Conservation (phyloP, 2,113 vertebrate genomes). For the Campylomormyrus numenius region DNA sequence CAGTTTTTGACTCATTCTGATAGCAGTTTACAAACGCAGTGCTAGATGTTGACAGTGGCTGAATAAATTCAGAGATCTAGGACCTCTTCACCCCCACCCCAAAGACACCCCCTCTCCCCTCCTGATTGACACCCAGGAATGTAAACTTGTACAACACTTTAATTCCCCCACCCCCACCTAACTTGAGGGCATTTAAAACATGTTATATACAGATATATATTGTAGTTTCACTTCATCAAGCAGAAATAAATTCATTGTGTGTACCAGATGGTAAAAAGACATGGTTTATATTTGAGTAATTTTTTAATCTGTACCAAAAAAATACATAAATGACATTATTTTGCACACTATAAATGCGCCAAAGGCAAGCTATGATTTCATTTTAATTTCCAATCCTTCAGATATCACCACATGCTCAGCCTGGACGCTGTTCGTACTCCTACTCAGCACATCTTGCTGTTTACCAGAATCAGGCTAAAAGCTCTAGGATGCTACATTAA, state of each 20-base stretch:
- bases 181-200: neutral
- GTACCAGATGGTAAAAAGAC: neutral
- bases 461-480: neutral
- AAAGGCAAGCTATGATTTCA: neutral
- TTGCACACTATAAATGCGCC: neutral
- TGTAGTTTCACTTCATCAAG: neutral
- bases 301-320: neutral
- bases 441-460: neutral
- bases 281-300: neutral
- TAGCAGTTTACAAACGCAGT: neutral
- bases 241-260: neutral
- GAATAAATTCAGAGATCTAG: constrained; percentile 1
- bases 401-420: neutral
- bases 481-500: constrained; percentile 17
- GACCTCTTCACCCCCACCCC: neutral
- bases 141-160: neutral
- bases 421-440: neutral
- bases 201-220: neutral
- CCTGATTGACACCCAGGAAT: neutral
- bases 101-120: neutral
- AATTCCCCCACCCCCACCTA: neutral
- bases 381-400: neutral
- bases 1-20: neutral
- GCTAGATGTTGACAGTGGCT: neutral
- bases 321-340: neutral